These are phyloP conservation scores for Chrysolina americana DNA, from an alignment of 2,888 invertebrate species.

Conservation along the genomic window DNA sequence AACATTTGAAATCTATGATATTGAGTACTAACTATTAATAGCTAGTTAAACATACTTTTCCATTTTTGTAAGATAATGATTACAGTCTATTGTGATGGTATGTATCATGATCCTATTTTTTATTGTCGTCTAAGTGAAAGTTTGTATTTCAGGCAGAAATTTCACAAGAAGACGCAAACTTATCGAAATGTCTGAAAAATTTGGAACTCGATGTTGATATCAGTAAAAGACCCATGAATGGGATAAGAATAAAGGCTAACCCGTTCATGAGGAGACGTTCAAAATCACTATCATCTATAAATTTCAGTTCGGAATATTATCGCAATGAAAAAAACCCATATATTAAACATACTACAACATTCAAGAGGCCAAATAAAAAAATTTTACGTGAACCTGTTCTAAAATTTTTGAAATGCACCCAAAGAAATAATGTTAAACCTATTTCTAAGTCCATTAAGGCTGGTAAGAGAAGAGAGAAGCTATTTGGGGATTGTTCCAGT, in stretches of 20 bases:
- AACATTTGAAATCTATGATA: background rate
- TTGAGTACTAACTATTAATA: background rate
- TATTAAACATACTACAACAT: constrained; percentile 62
- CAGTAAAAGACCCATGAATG: constrained; percentile 41
- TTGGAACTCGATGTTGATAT: constrained; percentile 63
- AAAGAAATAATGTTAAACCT: constrained; percentile 47
- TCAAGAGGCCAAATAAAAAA: constrained; percentile 66
- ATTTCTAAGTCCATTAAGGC: constrained; percentile 41
- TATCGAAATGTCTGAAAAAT: constrained; percentile 64
- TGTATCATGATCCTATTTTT: constrained; percentile 32
- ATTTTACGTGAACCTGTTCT: constrained; percentile 74
- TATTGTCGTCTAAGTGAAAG: constrained; percentile 50
- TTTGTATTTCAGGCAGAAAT: constrained; percentile 60
- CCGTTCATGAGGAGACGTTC: constrained; percentile 66
- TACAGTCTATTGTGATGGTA: constrained; percentile 51
- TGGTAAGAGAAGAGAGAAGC: constrained; percentile 53
- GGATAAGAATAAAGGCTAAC: constrained; percentile 52
- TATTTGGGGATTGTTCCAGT: constrained; percentile 63
- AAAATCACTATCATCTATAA: constrained; percentile 67
- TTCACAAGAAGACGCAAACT: constrained; percentile 66
- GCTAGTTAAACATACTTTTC: background rate
- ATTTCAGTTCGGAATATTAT: constrained; percentile 63
- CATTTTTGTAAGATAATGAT: constrained; percentile 49
- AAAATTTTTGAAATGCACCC: constrained; percentile 69
- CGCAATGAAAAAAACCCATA: constrained; percentile 59